Conservation (phyloP, 2,113 vertebrate species). For the Grantiella picta region DNA sequence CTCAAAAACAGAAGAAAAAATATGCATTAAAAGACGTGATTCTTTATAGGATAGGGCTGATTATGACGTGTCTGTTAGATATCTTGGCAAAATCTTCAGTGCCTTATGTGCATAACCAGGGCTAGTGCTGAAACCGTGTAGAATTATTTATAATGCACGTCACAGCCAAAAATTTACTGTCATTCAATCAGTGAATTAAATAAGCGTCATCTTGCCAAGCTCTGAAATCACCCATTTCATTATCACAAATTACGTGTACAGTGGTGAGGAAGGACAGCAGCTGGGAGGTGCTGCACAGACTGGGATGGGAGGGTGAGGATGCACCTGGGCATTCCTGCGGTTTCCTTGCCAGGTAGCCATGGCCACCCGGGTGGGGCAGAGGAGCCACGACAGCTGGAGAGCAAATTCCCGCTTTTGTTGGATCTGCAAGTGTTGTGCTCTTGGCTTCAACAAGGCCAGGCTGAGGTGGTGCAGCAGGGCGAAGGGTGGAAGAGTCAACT, state of each 20-base stretch:
- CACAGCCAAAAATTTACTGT: constrained; percentile 32
- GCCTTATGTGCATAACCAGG: constrained; percentile 21
- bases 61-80: not conserved
- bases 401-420: not conserved
- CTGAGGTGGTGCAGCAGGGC: not conserved
- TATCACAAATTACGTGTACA: accelerated
- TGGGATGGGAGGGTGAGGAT: not conserved
- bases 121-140: not conserved
- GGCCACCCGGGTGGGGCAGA: accelerated
- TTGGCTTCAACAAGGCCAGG: not conserved
- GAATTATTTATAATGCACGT: not conserved
- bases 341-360: not conserved
- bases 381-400: accelerated
- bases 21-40: not conserved
- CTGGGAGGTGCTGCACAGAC: not conserved
- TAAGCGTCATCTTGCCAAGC: not conserved
- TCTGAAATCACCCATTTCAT: not conserved
- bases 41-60: not conserved
- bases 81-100: constrained; percentile 8
- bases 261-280: not conserved
- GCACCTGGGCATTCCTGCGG: not conserved
- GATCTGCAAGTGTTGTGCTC: accelerated
- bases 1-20: not conserved
- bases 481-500: not conserved
- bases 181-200: not conserved